phyloP scores from a whole-genome alignment of 2,888 invertebrate species.

The Troides oblongomaculatus region DNA sequence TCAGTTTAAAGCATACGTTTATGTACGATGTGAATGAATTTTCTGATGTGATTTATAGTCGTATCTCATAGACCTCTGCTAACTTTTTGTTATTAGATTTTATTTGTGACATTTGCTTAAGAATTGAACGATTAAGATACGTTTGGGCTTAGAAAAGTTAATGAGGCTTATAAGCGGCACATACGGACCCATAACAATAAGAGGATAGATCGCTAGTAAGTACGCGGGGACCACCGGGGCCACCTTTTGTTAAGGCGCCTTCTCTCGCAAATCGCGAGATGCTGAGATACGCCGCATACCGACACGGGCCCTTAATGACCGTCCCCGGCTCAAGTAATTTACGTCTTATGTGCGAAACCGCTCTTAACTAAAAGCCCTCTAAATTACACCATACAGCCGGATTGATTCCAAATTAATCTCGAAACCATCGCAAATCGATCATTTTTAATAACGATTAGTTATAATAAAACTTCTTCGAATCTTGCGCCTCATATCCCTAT shows the following conservation, averaged over 20 bases:
- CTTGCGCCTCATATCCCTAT: not conserved
- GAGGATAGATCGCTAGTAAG: conserved; percentile 54
- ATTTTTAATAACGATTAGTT: conserved; percentile 30
- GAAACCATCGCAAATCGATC: conserved; percentile 51
- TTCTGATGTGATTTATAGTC: not conserved
- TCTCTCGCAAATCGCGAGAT: conserved; percentile 75
- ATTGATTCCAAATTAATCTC: conserved; percentile 76
- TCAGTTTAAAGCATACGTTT: conserved; percentile 29
- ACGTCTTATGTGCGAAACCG: conserved; percentile 77
- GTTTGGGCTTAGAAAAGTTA: conserved; percentile 28
- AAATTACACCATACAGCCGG: conserved; percentile 71
- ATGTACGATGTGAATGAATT: not conserved
- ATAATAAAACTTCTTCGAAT: no score
- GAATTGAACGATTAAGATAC: conserved; percentile 22
- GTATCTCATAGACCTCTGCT: not conserved
- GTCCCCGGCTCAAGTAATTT: conserved; percentile 71
- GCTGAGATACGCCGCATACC: conserved; percentile 72
- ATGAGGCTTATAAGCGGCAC: conserved; percentile 24
- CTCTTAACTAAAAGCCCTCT: conserved; percentile 76
- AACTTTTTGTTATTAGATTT: not conserved
- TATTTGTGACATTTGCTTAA: conserved; percentile 30
- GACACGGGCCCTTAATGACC: conserved; percentile 70
- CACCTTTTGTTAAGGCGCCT: conserved; percentile 69
- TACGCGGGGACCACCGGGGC: conserved; percentile 70
- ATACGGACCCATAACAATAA: conserved; percentile 51